A percentile compares a stretch with the other conserved stretches of the same genome.
Evolutionary conservation across 1,140 invertebrate genomes (phyloP).

Genomic region (Calephelis virginiensis): DNA sequence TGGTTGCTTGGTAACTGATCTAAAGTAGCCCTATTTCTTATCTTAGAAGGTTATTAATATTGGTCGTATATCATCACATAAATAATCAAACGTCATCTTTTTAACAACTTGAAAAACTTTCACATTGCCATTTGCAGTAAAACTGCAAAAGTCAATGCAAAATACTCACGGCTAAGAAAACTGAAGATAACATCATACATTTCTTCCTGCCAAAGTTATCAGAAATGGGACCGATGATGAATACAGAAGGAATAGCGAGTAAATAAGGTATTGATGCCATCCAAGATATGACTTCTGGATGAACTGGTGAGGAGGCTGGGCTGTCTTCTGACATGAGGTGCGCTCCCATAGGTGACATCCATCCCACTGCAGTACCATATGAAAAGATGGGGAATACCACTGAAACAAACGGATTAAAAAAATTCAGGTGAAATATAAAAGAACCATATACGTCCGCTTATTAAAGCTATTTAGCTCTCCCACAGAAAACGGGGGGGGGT

Average conservation of each 20-base stretch:
- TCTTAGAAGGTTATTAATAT: no score
- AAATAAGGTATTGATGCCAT: slow-evolving; percentile 67
- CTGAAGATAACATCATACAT: slow-evolving; percentile 56
- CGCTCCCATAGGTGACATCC: slow-evolving; percentile 67
- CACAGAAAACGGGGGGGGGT: no score
- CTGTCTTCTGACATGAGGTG: slow-evolving; percentile 54
- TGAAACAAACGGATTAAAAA: slow-evolving; percentile 29
- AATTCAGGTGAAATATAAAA: no score
- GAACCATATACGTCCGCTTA: no score
- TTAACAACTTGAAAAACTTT: no score
- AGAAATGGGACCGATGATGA: slow-evolving; percentile 61
- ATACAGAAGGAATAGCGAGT: slow-evolving; percentile 59
- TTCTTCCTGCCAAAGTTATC: slow-evolving; percentile 66
- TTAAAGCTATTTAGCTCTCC: no score
- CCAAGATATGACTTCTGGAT: slow-evolving; percentile 62
- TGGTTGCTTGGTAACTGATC: no score
- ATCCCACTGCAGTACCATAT: slow-evolving; percentile 62
- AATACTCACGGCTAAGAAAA: slow-evolving; percentile 57
- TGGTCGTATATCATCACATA: no score
- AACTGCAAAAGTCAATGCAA: neutral
- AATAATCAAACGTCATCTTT: no score
- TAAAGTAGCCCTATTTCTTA: no score
- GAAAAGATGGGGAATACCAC: slow-evolving; percentile 67
- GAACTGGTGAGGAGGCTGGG: slow-evolving; percentile 47
- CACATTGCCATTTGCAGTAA: no score